These are phyloP conservation scores for Yponomeuta plumbellus DNA, from an alignment of 2,888 invertebrate species.

Conservation along the genomic window DNA sequence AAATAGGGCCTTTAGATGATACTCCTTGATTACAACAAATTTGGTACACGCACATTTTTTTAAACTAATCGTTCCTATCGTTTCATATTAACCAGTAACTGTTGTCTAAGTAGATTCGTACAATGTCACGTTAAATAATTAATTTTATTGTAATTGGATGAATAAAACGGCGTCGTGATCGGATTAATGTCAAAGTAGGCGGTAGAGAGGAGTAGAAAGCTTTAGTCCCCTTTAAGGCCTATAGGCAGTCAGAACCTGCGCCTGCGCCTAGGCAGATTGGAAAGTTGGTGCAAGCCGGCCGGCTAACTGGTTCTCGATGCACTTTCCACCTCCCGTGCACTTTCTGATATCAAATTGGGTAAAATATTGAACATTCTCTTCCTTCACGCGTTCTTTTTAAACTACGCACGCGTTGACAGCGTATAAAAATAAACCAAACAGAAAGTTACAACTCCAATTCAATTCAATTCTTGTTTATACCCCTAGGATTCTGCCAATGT, in stretches of 20 bases:
- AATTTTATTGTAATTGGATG: neutral
- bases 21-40: no score
- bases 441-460: neutral
- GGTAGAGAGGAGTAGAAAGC: constrained; percentile 42
- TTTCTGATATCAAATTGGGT: constrained; percentile 51
- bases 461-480: no score
- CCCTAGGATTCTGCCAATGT: no score
- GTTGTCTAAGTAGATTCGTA: no score
- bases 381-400: constrained; percentile 5
- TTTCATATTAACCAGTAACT: no score
- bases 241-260: constrained; percentile 34
- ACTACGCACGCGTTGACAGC: neutral
- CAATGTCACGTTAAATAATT: neutral
- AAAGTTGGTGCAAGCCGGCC: constrained; percentile 61
- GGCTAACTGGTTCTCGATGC: constrained; percentile 44
- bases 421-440: neutral
- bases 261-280: constrained; percentile 40
- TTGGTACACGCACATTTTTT: no score
- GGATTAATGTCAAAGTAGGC: neutral
- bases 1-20: no score
- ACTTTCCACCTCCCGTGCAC: constrained; percentile 62
- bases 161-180: neutral
- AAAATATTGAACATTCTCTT: neutral
- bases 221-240: constrained; percentile 41
- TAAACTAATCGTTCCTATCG: no score